These are phyloP conservation scores for Takifugu rubripes DNA, from an alignment of 2,797 vertebrate species.

Conservation along the genomic window DNA sequence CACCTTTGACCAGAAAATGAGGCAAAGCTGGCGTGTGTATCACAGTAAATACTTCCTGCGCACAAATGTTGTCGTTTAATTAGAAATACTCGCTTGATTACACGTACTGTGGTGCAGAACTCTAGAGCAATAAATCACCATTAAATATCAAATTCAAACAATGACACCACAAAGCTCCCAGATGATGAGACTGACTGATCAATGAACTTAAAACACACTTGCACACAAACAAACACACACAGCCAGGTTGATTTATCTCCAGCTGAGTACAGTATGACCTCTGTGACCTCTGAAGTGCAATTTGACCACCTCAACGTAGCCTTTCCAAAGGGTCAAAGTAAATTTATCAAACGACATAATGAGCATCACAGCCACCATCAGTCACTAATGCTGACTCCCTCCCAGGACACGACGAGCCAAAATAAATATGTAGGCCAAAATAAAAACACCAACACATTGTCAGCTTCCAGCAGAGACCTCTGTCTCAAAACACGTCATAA, in stretches of 20 bases:
- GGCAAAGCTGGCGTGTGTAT: constrained; percentile 12
- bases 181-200: constrained; percentile 38
- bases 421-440: constrained; percentile 37
- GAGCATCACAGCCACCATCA: constrained; percentile 52
- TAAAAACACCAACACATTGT: constrained; percentile 35
- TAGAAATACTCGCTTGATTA: constrained; percentile 21
- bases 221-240: constrained; percentile 9
- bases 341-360: constrained; percentile 69
- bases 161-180: constrained; percentile 10
- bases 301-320: constrained; percentile 47
- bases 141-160: constrained; percentile 4
- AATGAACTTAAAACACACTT: constrained; percentile 13
- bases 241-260: constrained; percentile 54
- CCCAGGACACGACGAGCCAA: not conserved
- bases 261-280: constrained; percentile 36
- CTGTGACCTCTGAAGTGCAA: constrained; percentile 37
- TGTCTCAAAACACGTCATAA: constrained; percentile 37
- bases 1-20: constrained; percentile 2
- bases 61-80: constrained; percentile 32
- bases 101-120: constrained; percentile 4
- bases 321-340: constrained; percentile 36
- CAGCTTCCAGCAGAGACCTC: constrained; percentile 30
- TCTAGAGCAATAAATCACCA: constrained; percentile 5
- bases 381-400: constrained; percentile 35
- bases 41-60: constrained; percentile 45